phyloP scores from a whole-genome alignment of 1,140 invertebrate species.

The Trichonephila clavipes region DNA sequence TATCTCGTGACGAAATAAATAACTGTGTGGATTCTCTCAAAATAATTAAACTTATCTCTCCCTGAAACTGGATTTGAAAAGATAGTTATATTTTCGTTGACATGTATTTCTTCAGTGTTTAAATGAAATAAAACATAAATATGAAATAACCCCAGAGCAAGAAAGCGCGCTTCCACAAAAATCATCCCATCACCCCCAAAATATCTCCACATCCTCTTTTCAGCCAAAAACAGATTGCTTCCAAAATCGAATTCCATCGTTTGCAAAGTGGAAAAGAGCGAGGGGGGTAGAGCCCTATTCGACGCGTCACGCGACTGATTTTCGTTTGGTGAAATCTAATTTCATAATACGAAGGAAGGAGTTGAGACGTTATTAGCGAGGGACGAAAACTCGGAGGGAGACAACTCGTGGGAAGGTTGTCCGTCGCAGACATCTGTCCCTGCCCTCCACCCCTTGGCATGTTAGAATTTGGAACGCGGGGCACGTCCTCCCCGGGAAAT shows the following conservation, averaged over 20 bases:
- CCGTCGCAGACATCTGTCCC: conserved; percentile 28
- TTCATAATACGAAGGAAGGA: conserved; percentile 18
- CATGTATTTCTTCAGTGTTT: no score
- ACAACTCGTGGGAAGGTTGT: conserved; percentile 37
- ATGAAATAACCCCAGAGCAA: no score
- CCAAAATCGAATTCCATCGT: conserved; percentile 29
- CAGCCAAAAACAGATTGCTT: conserved; percentile 17
- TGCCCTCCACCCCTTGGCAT: conserved; percentile 18
- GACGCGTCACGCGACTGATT: conserved; percentile 27
- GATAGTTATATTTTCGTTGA: no score
- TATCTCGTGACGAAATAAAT: no score
- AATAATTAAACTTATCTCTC: no score
- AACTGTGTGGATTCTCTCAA: no score
- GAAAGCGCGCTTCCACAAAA: no score
- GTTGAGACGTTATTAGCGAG: conserved; percentile 27
- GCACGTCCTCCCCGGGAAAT: conserved; percentile 49
- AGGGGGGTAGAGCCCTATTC: no score
- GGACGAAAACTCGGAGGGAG: background rate
- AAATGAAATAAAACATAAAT: no score
- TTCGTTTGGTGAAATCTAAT: background rate
- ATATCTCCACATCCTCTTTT: background rate
- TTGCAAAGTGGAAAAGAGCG: background rate
- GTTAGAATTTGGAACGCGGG: conserved; percentile 30
- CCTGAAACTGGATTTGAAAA: no score
- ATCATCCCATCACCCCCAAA: no score